A percentile compares a stretch with the other conserved stretches of the same genome.
phyloP scores from a whole-genome alignment of 1,140 invertebrate species.

The Achatina immaculata region DNA sequence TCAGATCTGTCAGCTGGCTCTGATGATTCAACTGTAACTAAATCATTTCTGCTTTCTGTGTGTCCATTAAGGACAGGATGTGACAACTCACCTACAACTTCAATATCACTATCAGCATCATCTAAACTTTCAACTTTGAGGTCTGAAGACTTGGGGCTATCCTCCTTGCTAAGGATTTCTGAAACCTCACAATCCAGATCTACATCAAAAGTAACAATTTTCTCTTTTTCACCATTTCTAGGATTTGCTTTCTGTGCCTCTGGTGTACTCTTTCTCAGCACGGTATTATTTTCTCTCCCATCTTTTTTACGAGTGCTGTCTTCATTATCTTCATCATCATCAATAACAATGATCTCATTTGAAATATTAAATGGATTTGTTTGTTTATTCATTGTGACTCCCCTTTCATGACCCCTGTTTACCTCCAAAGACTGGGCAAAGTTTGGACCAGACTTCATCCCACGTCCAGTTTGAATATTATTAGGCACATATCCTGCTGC shows the following conservation, averaged over 20 bases:
- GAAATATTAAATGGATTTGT: too few species aligned
- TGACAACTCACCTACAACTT: too few species aligned
- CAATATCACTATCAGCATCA: neutral
- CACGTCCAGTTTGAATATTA: neutral
- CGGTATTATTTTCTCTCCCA: too few species aligned
- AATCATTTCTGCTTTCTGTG: too few species aligned
- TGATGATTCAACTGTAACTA: too few species aligned
- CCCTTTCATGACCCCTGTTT: neutral
- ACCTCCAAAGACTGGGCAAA: neutral
- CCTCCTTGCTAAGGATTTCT: neutral
- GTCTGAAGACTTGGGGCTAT: neutral
- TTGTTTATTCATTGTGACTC: neutral
- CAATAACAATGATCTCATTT: slow-evolving; percentile 10
- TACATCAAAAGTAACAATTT: neutral
- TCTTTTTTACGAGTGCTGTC: too few species aligned
- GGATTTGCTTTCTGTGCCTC: neutral
- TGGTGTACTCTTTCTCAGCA: neutral
- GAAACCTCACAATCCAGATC: neutral
- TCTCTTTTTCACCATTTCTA: neutral
- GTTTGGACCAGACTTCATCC: neutral
- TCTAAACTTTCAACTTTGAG: neutral
- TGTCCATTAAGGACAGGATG: too few species aligned
- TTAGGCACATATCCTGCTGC: too few species aligned
- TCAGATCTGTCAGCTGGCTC: neutral
- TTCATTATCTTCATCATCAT: slow-evolving; percentile 8